phyloP scores from a whole-genome alignment of 2,888 invertebrate genomes.

The Sarcophaga variegata region DNA sequence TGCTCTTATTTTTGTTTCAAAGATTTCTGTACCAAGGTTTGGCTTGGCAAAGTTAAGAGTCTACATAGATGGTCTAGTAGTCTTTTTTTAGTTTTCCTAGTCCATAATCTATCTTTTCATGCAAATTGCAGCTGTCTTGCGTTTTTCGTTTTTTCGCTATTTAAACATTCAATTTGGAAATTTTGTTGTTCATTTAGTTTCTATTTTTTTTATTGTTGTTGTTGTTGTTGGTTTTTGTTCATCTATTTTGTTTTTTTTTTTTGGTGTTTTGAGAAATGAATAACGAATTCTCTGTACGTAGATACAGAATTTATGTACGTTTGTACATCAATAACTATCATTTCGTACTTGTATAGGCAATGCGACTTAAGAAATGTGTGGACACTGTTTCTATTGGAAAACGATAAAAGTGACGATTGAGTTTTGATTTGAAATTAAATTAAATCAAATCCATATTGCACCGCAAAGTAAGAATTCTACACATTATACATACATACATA shows the following conservation, averaged over 20 bases:
- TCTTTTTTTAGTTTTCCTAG: neutral
- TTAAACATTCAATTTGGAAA: slow-evolving; percentile 64
- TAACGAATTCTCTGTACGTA: neutral
- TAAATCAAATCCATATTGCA: no score
- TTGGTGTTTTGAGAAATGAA: slow-evolving; percentile 35
- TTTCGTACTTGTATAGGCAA: neutral
- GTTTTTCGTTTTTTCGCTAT: slow-evolving; percentile 59
- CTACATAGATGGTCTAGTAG: neutral
- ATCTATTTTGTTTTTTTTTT: slow-evolving; percentile 11
- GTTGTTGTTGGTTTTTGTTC: neutral
- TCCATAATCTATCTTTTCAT: slow-evolving; percentile 52
- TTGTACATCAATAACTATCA: slow-evolving; percentile 55
- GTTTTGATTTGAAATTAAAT: no score
- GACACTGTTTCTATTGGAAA: slow-evolving; percentile 22
- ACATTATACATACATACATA: no score
- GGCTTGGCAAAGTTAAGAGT: neutral
- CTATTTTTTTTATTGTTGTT: neutral
- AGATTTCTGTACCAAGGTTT: neutral
- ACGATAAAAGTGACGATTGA: no score
- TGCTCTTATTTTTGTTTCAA: neutral
- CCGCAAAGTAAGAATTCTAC: no score
- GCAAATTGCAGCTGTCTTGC: slow-evolving; percentile 68
- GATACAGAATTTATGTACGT: neutral
- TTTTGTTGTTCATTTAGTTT: slow-evolving; percentile 54
- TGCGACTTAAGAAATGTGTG: neutral